These are phyloP conservation scores for Drosophila sulfurigaster DNA, from an alignment of 1,140 invertebrate species.

Conservation along the genomic window DNA sequence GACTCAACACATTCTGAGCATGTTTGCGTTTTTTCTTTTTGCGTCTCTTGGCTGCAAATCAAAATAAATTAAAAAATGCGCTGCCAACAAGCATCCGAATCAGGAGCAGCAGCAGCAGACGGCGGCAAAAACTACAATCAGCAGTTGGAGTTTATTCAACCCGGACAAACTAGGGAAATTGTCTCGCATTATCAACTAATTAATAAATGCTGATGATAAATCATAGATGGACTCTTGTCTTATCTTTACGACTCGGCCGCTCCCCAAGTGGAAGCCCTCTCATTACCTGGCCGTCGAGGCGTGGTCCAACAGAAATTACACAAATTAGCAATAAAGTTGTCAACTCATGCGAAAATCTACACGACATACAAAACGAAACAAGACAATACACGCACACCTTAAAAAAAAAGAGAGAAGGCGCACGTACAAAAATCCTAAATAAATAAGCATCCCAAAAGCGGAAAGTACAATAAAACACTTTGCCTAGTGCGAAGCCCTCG, in stretches of 20 bases:
- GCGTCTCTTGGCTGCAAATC: conserved; percentile 35
- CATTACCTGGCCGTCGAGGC: conserved; percentile 53
- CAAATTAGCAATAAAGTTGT: conserved; percentile 76
- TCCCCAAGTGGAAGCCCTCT: conserved; percentile 19
- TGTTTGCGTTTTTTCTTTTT: conserved; percentile 38
- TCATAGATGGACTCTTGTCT: not conserved
- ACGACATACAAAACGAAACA: conserved; percentile 13
- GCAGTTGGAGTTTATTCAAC: conserved; percentile 36
- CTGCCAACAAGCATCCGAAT: conserved; percentile 22
- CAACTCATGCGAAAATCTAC: conserved; percentile 64
- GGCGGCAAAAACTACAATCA: not conserved
- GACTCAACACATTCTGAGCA: conserved; percentile 46
- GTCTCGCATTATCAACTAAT: conserved; percentile 62
- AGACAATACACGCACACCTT: not conserved
- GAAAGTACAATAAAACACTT: conserved; percentile 47
- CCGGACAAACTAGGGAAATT: conserved; percentile 3
- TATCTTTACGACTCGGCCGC: conserved; percentile 44
- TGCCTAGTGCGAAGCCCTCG: conserved; percentile 51
- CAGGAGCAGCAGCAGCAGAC: not conserved
- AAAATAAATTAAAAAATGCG: conserved; percentile 68
- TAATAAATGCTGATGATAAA: conserved; percentile 64
- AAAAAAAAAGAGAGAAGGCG: not conserved
- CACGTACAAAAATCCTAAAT: conserved; percentile 53
- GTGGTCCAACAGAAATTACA: conserved; percentile 26
- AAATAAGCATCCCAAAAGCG: conserved; percentile 52